Conservation (phyloP, 1,140 invertebrate species). For the Drosophila pectinifera region DNA sequence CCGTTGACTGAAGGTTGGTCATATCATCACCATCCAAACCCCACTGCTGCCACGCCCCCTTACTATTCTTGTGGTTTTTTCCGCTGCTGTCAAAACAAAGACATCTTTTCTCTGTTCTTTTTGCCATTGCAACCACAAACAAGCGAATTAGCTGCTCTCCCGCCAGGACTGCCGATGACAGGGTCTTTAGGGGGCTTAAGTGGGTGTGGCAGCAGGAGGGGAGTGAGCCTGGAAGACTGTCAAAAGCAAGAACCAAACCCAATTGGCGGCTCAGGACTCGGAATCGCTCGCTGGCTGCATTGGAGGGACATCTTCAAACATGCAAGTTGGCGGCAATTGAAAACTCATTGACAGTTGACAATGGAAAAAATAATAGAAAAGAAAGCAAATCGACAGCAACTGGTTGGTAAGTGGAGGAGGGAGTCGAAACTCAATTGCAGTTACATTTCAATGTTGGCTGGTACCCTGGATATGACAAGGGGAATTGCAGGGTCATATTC, state of each 20-base stretch:
- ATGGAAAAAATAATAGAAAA: constrained; percentile 62
- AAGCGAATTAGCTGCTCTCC: constrained; percentile 62
- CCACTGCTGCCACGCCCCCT: constrained; percentile 1
- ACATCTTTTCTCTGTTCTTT: constrained; percentile 35
- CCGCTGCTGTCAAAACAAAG: constrained; percentile 55
- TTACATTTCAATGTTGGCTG: constrained; percentile 68
- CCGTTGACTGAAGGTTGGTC: constrained; percentile 19
- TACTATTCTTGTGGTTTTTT: not conserved
- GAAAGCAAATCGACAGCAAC: constrained; percentile 47
- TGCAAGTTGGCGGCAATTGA: constrained; percentile 82
- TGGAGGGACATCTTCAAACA: constrained; percentile 64
- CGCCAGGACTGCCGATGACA: constrained; percentile 58
- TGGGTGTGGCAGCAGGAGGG: not conserved
- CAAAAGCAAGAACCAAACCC: constrained; percentile 72
- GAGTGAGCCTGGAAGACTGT: constrained; percentile 54
- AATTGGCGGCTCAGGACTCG: constrained; percentile 62
- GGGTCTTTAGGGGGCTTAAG: constrained; percentile 38
- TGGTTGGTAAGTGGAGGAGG: constrained; percentile 33
- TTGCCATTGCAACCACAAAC: constrained; percentile 51
- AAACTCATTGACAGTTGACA: constrained; percentile 83
- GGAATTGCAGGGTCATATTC: not conserved
- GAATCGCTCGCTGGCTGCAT: constrained; percentile 31
- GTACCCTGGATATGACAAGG: too few relatives aligned
- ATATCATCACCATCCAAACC: constrained; percentile 10
- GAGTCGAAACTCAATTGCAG: constrained; percentile 73